Evolutionary conservation across 1,140 invertebrate species (phyloP).

Genomic region (Drosophila orosa): DNA sequence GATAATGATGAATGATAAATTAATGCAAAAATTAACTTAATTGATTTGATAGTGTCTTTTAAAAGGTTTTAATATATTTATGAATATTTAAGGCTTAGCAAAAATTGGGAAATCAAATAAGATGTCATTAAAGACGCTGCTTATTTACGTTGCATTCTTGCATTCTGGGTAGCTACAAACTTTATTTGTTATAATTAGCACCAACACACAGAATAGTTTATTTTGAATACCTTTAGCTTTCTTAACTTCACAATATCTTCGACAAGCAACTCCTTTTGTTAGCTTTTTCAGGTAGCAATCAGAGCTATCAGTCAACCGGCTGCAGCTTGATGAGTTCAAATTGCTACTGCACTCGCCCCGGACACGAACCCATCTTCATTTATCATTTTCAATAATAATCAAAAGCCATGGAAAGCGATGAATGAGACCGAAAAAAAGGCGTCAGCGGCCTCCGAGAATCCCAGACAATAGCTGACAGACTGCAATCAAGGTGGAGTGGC

Average conservation of each 20-base stretch:
- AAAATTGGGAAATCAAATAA: too few relatives aligned
- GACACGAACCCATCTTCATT: conserved; percentile 70
- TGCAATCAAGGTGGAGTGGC: conserved; percentile 60
- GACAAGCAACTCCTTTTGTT: conserved; percentile 5
- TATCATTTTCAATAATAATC: conserved; percentile 82
- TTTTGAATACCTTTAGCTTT: conserved; percentile 4
- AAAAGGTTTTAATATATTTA: not conserved
- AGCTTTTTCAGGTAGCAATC: conserved; percentile 63
- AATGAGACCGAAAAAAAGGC: conserved; percentile 58
- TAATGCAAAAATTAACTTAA: not conserved
- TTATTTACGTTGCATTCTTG: too few relatives aligned
- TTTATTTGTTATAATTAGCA: not conserved
- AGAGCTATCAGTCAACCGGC: conserved; percentile 54
- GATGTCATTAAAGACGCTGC: too few relatives aligned
- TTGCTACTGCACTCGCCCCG: conserved; percentile 69
- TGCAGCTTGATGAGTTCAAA: conserved; percentile 66
- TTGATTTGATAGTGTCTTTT: not conserved
- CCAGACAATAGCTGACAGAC: conserved; percentile 57
- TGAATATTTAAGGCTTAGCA: not conserved
- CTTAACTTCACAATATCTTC: not conserved
- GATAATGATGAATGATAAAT: not conserved
- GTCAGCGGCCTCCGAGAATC: conserved; percentile 28
- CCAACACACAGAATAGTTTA: not conserved
- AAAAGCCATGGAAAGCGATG: conserved; percentile 72
- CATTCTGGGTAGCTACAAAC: too few relatives aligned